These are phyloP conservation scores for Limnephilus rhombicus DNA, from an alignment of 2,888 invertebrate genomes.

Conservation along the genomic window DNA sequence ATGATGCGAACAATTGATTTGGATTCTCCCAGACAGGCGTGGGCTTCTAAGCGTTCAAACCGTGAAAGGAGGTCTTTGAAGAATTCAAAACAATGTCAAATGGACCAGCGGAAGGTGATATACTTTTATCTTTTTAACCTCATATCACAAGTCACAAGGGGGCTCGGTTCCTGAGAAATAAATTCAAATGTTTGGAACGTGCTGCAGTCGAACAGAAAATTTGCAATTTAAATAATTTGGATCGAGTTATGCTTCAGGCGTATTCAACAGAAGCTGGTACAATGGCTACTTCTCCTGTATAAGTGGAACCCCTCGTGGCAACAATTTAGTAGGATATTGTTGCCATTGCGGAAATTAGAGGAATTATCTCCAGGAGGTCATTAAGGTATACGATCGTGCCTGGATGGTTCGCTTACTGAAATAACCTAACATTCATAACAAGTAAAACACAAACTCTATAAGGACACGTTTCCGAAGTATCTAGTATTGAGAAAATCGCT, in stretches of 20 bases:
- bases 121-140: slow-evolving; percentile 59
- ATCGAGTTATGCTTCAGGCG: slow-evolving; percentile 59
- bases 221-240: slow-evolving; percentile 64
- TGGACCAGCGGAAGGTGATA: slow-evolving; percentile 54
- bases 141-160: slow-evolving; percentile 59
- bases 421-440: neutral
- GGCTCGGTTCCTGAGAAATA: slow-evolving; percentile 51
- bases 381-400: slow-evolving; percentile 32
- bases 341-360: slow-evolving; percentile 58
- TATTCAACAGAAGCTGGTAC: slow-evolving; percentile 25
- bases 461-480: neutral
- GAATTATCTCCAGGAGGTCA: slow-evolving; percentile 8
- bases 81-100: slow-evolving; percentile 64
- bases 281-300: slow-evolving; percentile 5
- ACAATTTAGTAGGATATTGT: slow-evolving; percentile 55
- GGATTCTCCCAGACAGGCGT: slow-evolving; percentile 51
- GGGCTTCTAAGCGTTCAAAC: slow-evolving; percentile 54
- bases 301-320: slow-evolving; percentile 4
- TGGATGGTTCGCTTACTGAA: neutral
- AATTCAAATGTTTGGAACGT: slow-evolving; percentile 54
- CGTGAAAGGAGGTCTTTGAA: slow-evolving; percentile 59
- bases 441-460: neutral
- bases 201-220: slow-evolving; percentile 56
- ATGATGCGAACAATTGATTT: slow-evolving; percentile 54
- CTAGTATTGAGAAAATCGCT: neutral